A percentile compares a stretch with the other conserved stretches of the same genome.
Conservation (phyloP, 2,113 vertebrate genomes). For the Calyptommatus sinebrachiatus region DNA sequence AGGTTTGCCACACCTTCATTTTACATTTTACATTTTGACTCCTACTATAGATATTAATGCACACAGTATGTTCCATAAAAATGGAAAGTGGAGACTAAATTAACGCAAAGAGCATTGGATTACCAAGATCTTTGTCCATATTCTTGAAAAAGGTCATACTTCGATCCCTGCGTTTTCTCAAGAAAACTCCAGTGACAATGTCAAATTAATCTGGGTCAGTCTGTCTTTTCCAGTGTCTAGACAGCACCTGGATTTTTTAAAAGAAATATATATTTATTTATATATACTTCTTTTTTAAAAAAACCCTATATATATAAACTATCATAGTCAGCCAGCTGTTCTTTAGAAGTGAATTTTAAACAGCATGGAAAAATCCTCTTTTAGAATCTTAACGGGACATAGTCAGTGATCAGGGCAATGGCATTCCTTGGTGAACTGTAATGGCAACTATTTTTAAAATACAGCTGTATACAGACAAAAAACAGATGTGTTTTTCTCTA, state of each 20-base stretch:
- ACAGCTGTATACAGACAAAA: neutral
- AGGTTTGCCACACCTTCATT: too few relatives aligned
- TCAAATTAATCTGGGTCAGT: constrained; percentile 3
- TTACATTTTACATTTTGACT: neutral
- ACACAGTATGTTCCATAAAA: neutral
- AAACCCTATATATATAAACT: neutral
- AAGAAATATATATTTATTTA: neutral
- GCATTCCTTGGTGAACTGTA: neutral
- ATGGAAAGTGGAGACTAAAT: neutral
- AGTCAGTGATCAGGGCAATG: neutral
- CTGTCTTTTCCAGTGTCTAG: constrained; percentile 18
- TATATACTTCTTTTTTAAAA: too few relatives aligned
- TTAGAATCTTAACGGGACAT: neutral
- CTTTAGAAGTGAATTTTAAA: constrained; percentile 13
- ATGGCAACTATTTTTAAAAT: neutral
- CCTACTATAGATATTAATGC: neutral
- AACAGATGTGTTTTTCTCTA: neutral
- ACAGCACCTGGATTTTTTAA: constrained; percentile 13
- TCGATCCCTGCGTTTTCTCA: neutral
- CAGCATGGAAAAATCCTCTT: constrained; percentile 1
- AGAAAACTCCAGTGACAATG: neutral
- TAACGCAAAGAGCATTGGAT: neutral
- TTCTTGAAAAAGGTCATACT: neutral
- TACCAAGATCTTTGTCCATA: neutral
- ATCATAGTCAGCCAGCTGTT: neutral